Percentiles rank a stretch among this genome's conserved stretches.
Evolutionary conservation across 2,113 vertebrate genomes (phyloP).

Genomic region (Terrapene triunguis): DNA sequence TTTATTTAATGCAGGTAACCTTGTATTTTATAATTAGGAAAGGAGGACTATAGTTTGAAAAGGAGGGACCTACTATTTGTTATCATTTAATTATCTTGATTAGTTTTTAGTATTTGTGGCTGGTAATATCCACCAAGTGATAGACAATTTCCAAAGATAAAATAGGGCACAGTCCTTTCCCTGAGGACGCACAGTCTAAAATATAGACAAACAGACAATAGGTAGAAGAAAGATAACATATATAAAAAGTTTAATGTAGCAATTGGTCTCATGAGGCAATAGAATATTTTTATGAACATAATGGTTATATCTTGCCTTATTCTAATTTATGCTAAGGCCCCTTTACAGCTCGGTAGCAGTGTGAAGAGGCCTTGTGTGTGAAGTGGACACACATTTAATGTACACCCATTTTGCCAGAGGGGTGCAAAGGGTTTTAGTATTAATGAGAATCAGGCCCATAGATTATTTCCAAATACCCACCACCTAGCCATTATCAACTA

Average conservation of each 20-base stretch:
- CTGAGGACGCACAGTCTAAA: too few relatives aligned
- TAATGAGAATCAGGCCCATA: background rate
- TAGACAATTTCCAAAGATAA: background rate
- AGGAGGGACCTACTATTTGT: background rate
- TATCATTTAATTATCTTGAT: background rate
- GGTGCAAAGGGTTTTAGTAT: slow-evolving; percentile 51
- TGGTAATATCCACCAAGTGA: background rate
- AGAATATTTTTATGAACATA: slow-evolving; percentile 47
- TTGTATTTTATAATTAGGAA: background rate
- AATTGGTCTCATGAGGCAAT: slow-evolving; percentile 48
- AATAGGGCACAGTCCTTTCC: background rate
- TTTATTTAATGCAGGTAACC: background rate
- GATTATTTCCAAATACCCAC: slow-evolving; percentile 13
- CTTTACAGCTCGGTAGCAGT: slow-evolving; percentile 21
- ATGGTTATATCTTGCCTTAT: slow-evolving; percentile 34
- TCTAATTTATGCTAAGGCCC: slow-evolving; percentile 31
- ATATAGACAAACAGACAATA: too few relatives aligned
- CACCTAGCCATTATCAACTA: slow-evolving; percentile 36
- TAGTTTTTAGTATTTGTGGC: background rate
- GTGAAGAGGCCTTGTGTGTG: too few relatives aligned
- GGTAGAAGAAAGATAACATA: slow-evolving; percentile 24
- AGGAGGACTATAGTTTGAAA: background rate
- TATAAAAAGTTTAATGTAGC: slow-evolving; percentile 29
- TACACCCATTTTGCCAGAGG: background rate
- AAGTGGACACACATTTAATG: slow-evolving; percentile 10